Evolutionary conservation across 2,797 vertebrate species (phyloP).

Genomic region (Sciaenops ocellatus): DNA sequence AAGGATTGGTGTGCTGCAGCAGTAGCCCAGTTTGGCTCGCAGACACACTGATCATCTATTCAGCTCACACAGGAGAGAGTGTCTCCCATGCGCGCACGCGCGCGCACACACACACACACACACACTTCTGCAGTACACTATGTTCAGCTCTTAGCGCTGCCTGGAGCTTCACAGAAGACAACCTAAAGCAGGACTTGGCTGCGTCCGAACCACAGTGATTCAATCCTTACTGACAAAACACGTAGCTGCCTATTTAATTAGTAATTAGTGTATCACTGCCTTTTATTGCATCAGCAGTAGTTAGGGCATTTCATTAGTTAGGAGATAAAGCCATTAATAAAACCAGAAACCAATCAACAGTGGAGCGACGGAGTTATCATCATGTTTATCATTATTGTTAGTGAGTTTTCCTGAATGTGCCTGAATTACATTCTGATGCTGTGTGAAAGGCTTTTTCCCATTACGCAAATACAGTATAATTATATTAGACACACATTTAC

Average conservation of each 20-base stretch:
- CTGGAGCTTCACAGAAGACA: slow-evolving; percentile 56
- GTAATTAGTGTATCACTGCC: slow-evolving; percentile 65
- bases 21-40: slow-evolving; percentile 63
- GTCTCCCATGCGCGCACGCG: slow-evolving; percentile 25
- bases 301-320: slow-evolving; percentile 71
- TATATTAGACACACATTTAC: not conserved
- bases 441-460: not conserved
- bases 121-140: slow-evolving; percentile 53
- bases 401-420: slow-evolving; percentile 37
- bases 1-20: slow-evolving; percentile 63
- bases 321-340: slow-evolving; percentile 74
- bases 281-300: slow-evolving; percentile 69
- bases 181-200: slow-evolving; percentile 47
- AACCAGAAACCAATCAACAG: slow-evolving; percentile 69
- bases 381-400: slow-evolving; percentile 58
- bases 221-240: slow-evolving; percentile 55
- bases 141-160: slow-evolving; percentile 62
- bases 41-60: slow-evolving; percentile 77
- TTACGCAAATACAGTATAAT: slow-evolving; percentile 23
- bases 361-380: slow-evolving; percentile 54
- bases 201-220: slow-evolving; percentile 27
- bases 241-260: slow-evolving; percentile 72
- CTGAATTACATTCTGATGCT: slow-evolving; percentile 25
- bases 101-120: slow-evolving; percentile 31
- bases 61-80: slow-evolving; percentile 69